Evolutionary conservation across 2,113 vertebrate genomes (phyloP), one percentile per base, ranked within the genome.

Genomic region (Emydura subglobosa): DNA sequence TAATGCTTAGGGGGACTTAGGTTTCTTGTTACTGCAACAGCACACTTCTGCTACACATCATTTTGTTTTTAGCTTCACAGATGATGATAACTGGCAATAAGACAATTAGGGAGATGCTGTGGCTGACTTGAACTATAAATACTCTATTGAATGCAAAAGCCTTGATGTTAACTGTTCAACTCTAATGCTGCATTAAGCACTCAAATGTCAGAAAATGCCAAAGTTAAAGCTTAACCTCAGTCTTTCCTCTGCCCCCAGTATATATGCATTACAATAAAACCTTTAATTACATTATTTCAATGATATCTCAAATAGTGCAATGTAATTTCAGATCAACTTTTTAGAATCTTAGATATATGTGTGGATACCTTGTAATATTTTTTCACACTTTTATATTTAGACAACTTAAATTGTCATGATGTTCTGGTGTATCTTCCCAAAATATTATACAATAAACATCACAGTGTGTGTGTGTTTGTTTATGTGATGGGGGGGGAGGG

Each of bases 21-120:
- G 84, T 27, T 93, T 51, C 13, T 82, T 78, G 57, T 72, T n/a
- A 2, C 49, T 68, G 59, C 89, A 93, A 74, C 29, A 87, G 86
- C 17, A 34, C 21, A 59, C 86, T 88, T 91, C 80, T 91, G 79
- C 90, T 96, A 88, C 87, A 85, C 10, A 81, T 94, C 88, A 91
- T 79, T 94, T 51, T 80, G 21, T 84, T 95, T 97, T 96, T 57
- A 96, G 88, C 83, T 95, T 92, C 95, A 95, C 55, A 39, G 72
- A 93, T 95, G 59, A 89, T 96, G 89, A 97, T 94, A 97, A 93
- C 89, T 96, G 97, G 82, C 76, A 95, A 50, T 86, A 95, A 89
- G 83, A 91, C 86, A 92, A 93, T 97, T 96, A 97, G 91, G 79
- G 86, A 86, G 87, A 90, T 74, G 21, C 24, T 84, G 21, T 76